Conservation (phyloP, 1,140 invertebrate genomes). For the Dufourea novaeangliae region DNA sequence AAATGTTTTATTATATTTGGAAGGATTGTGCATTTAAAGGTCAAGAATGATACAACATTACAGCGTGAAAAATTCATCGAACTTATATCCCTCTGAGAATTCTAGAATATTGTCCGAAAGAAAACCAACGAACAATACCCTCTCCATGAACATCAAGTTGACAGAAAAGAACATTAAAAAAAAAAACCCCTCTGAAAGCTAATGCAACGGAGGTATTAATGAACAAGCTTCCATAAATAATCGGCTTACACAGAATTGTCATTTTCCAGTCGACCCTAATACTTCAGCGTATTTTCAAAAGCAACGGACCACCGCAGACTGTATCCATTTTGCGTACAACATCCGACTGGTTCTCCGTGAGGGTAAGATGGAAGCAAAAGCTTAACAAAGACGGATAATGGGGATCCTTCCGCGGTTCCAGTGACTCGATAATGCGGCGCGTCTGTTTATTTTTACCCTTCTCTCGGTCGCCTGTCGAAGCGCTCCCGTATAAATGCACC, state of each 20-base stretch:
- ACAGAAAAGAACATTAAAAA: neutral
- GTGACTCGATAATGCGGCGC: conserved; percentile 52
- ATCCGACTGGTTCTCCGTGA: neutral
- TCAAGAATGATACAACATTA: too few species aligned
- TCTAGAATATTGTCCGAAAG: too few species aligned
- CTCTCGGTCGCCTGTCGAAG: conserved; percentile 25
- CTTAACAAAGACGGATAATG: conserved; percentile 57
- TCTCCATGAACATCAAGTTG: neutral
- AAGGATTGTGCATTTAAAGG: too few species aligned
- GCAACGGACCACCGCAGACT: neutral
- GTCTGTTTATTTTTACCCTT: conserved; percentile 63
- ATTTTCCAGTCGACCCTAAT: neutral
- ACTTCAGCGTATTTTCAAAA: neutral
- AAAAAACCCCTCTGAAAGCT: neutral
- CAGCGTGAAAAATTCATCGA: too few species aligned
- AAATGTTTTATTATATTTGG: too few species aligned
- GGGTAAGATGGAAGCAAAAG: conserved; percentile 14
- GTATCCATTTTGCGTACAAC: conserved; percentile 16
- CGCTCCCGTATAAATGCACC: conserved; percentile 69
- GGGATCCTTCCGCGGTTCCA: conserved; percentile 23
- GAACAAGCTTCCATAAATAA: neutral
- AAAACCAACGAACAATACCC: neutral
- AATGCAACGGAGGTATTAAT: neutral
- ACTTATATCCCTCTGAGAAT: too few species aligned
- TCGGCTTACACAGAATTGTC: conserved; percentile 1